phyloP scores from a whole-genome alignment of 2,113 vertebrate species.

The Falcunculus frontatus region DNA sequence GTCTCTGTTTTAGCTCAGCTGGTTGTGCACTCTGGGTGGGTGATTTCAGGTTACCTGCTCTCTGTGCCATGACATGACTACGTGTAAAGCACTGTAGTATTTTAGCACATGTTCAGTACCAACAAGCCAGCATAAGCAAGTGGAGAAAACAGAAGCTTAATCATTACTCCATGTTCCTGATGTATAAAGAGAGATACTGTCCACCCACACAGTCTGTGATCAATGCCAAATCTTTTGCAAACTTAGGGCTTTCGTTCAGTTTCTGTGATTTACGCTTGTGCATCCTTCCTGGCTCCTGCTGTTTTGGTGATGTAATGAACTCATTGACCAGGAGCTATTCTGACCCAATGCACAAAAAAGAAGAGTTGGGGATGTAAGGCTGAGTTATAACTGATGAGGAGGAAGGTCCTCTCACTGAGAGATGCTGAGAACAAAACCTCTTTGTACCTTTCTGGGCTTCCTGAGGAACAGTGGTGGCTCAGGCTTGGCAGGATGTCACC shows the following conservation, averaged over 20 bases:
- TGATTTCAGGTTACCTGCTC: slow-evolving; percentile 49
- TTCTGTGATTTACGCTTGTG: neutral
- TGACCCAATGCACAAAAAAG: neutral
- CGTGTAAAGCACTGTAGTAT: slow-evolving; percentile 12
- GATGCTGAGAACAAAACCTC: neutral
- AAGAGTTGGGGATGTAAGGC: neutral
- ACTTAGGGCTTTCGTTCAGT: slow-evolving; percentile 34
- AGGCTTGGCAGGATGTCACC: neutral
- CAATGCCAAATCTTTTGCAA: slow-evolving; percentile 47
- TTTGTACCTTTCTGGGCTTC: neutral
- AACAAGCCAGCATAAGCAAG: slow-evolving; percentile 18
- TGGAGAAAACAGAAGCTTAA: slow-evolving; percentile 63
- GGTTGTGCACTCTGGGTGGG: neutral
- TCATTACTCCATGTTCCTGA: slow-evolving; percentile 65
- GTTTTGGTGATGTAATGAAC: neutral
- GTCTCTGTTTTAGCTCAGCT: neutral
- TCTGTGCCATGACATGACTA: neutral
- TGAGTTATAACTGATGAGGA: neutral
- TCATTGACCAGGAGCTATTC: neutral
- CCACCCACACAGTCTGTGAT: slow-evolving; percentile 60
- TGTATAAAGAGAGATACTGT: slow-evolving; percentile 60
- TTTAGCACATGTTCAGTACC: slow-evolving; percentile 42
- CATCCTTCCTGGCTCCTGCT: neutral
- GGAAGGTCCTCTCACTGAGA: neutral
- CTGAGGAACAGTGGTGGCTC: neutral